These are phyloP conservation scores for Phorcus lineatus DNA, from an alignment of 2,888 invertebrate species.

Conservation along the genomic window DNA sequence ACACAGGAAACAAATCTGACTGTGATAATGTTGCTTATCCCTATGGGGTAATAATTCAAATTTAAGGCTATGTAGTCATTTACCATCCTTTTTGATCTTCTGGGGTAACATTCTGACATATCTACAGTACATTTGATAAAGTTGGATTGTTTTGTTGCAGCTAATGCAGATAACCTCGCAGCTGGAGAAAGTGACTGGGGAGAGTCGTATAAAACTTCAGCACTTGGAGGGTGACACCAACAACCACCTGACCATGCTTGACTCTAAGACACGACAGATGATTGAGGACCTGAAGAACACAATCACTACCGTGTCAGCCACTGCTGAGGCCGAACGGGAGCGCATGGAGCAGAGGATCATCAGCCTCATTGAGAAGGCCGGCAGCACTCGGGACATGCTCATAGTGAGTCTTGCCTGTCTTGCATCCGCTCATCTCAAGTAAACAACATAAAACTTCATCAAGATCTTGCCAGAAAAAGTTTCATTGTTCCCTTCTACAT, in stretches of 20 bases:
- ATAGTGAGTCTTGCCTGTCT: conserved; percentile 44
- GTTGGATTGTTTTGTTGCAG: conserved; percentile 35
- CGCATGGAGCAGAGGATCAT: conserved; percentile 68
- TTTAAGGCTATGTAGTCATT: too few species aligned
- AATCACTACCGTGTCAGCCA: conserved; percentile 53
- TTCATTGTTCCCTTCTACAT: too few species aligned
- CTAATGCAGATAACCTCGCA: conserved; percentile 55
- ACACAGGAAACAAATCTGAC: too few species aligned
- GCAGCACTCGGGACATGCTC: conserved; percentile 51
- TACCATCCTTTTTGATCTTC: too few species aligned
- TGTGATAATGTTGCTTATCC: too few species aligned
- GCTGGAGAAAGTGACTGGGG: conserved; percentile 52
- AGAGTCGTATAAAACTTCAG: conserved; percentile 64
- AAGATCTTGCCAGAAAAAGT: not conserved
- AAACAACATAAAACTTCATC: too few species aligned
- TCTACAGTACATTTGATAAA: too few species aligned
- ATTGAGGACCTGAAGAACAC: conserved; percentile 67
- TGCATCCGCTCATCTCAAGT: not conserved
- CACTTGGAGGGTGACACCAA: conserved; percentile 69
- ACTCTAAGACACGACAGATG: conserved; percentile 64
- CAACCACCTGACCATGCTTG: conserved; percentile 68
- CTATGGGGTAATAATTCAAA: too few species aligned
- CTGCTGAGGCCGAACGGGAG: conserved; percentile 67
- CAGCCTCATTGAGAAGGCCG: conserved; percentile 61
- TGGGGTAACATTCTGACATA: too few species aligned